phyloP scores from a whole-genome alignment of 2,113 vertebrate genomes.

The Pavo muticus region DNA sequence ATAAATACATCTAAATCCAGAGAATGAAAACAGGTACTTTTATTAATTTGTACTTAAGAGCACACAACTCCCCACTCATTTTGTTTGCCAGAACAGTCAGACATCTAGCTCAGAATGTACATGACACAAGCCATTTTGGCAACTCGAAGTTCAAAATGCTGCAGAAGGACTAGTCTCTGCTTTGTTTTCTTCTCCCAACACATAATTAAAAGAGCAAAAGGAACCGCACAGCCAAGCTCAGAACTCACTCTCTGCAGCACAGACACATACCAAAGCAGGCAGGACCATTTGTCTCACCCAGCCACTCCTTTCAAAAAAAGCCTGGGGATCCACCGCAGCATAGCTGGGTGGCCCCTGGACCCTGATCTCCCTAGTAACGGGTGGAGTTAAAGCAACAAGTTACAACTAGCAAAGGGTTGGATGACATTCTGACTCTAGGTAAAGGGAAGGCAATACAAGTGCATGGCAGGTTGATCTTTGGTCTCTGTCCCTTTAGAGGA shows the following conservation, averaged over 20 bases:
- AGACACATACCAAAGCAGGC: not conserved
- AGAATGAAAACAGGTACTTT: not conserved
- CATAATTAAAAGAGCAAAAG: constrained; percentile 10
- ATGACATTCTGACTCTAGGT: not conserved
- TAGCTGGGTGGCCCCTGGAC: not conserved
- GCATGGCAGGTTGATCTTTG: not conserved
- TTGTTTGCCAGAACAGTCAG: not conserved
- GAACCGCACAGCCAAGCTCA: not conserved
- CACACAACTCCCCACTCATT: not conserved
- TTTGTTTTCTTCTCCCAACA: not conserved
- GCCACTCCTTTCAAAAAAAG: not conserved
- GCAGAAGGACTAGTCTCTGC: not conserved
- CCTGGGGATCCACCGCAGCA: not conserved
- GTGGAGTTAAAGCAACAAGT: not conserved
- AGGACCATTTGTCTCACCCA: not conserved
- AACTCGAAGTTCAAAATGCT: not conserved
- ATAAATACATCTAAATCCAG: not conserved
- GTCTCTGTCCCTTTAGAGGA: not conserved
- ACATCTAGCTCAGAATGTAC: not conserved
- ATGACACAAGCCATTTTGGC: not conserved
- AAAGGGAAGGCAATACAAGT: not conserved
- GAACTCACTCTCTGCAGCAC: not conserved
- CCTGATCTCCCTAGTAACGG: not conserved
- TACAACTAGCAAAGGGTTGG: not conserved
- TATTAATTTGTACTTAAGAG: not conserved